Base-by-base conservation (phyloP, 2,113 vertebrate species). In the Paratilapia polleni region DNA sequence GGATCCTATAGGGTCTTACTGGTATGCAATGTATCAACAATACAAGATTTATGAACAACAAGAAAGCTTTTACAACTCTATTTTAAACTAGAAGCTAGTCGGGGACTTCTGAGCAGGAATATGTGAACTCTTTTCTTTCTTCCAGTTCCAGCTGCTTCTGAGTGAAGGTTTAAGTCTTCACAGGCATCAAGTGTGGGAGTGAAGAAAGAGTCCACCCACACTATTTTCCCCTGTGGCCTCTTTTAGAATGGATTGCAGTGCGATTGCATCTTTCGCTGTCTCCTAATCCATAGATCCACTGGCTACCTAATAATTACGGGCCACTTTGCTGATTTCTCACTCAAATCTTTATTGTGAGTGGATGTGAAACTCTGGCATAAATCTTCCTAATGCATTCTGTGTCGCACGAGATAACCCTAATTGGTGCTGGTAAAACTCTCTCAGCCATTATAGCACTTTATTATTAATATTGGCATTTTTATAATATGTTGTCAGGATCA, bases 201-300 rank as follows among this genome's bases (percentile, higher is more conserved):
- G 82, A 83, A 90, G 87, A 82, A 85, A 74, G 77, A 85, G 82
- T 82, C 83, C 70, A 81, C 92, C 88, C 88, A 93, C 92, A 80
- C 79, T 17, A 19, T 91, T 89, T 86, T 87, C 77, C 88, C 85
- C 76, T 22, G 81, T 82, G 81, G 92, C 84, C 80, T 87, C 87
- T 87, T 59, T 13, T 58, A 84, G 84, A 74, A 89, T 20, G 64
- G 83, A 89, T 82, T 88, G 83, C 87, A 82, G 88, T 22, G 57
- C 77, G 26, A 78, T 85, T 93, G 82, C 90, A 83, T 89, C 79
- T 92, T 84, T 66, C 59, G 26, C 62, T 20, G 85, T 85, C 68
- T 64, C 64, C 26, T 76, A 77, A 82, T 75, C 79, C 85, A 87
- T 70, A 91, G 87, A 85, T 81, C 78, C 76, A 85, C 87, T 78